Evolutionary conservation across 2,113 vertebrate species (phyloP), one percentile per base, ranked within the genome.

Genomic region (Atherinomorus stipes): DNA sequence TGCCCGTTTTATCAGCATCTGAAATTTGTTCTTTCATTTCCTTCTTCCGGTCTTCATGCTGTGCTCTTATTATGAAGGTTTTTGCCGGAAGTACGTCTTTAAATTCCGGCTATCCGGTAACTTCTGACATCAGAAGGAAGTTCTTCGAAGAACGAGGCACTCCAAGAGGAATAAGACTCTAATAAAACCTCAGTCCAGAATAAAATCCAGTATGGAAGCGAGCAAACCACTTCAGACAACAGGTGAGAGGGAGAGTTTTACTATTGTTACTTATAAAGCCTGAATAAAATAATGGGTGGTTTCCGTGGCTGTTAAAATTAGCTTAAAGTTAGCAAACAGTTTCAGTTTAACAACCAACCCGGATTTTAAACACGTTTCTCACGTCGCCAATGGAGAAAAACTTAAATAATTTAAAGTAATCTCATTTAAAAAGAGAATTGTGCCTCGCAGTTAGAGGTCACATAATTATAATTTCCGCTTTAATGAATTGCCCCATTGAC

Each of bases 121-220:
- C 16, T 68, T 53, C 7, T 67, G 61, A 73, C 68, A 42, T 58
- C 8, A 54, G 51, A 57, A 91, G 93, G 93, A 93, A 94, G 86
- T 92, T 62, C 40, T 78, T 25, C 59, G 37, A 73, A 49, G 45
- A 71, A 26, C 19, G 37, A 68, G 34, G 68, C 64, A 13, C 63
- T 18, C 31, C 25, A 74, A 84, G 51, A 56, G 50, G 12, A 52
- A n/a, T 18, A 47, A 25, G 1, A 58, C 23, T 22, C 60, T 4
- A 57, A 69, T 66, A 51, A 71, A 56, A 18, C 25, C 8, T 28
- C 4, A 0, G 19, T 15, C 8, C 5, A 26, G 22, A 71, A 8
- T 40, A 58, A 64, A 50, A 56, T 21, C 16, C 5, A 78, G 4
- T 0, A 93, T 93, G 93, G 91, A 76, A 0, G 49, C 53, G 8